A percentile compares a stretch with the other conserved stretches of the same genome.
Conservation (phyloP, 2,113 vertebrate genomes). For the Paracanthobrama guichenoti region DNA sequence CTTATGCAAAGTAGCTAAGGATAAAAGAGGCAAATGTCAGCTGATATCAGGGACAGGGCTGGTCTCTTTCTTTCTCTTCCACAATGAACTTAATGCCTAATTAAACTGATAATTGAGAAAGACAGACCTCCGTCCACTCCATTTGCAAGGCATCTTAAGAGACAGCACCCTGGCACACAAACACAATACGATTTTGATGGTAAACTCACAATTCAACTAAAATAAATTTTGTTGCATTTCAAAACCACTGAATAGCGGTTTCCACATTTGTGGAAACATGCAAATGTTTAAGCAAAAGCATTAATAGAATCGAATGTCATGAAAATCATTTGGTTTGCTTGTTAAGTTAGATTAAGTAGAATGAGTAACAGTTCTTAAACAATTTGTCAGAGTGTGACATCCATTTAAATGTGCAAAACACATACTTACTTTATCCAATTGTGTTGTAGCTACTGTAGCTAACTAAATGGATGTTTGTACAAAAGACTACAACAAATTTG, state of each 20-base stretch:
- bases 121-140: not conserved
- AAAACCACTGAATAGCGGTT: not conserved
- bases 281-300: not conserved
- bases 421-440: no score
- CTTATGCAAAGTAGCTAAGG: constrained; percentile 46
- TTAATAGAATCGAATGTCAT: no score
- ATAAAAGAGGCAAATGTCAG: constrained; percentile 70
- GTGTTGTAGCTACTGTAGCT: no score
- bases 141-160: not conserved
- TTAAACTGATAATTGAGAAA: constrained; percentile 70
- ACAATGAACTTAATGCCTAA: constrained; percentile 69
- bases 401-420: no score
- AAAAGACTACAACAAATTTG: no score
- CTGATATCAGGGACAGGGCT: constrained; percentile 53
- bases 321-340: no score
- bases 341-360: no score
- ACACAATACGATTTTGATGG: not conserved
- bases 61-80: not conserved
- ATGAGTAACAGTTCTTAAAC: no score
- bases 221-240: not conserved
- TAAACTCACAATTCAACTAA: not conserved
- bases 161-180: constrained; percentile 17
- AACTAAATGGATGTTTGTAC: no score
- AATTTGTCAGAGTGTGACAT: no score
- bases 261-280: not conserved